phyloP scores from a whole-genome alignment of 2,113 vertebrate genomes.

The Pantherophis guttatus region DNA sequence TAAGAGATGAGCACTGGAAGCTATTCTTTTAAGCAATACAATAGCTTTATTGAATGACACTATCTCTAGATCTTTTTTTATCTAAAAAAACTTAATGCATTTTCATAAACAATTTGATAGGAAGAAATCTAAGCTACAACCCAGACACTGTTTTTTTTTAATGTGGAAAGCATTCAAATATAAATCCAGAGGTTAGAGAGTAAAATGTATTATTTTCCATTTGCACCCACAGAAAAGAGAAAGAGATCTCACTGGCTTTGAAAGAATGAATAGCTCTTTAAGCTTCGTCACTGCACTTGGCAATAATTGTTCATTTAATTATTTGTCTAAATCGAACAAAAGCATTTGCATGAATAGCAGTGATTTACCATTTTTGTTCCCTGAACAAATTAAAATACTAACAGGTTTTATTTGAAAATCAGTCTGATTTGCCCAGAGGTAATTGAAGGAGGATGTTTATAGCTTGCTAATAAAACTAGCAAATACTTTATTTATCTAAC shows the following conservation, averaged over 20 bases:
- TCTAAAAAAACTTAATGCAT: background rate
- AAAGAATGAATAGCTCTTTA: slow-evolving; percentile 39
- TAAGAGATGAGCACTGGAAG: background rate
- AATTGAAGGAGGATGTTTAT: slow-evolving; percentile 17
- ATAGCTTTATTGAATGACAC: background rate
- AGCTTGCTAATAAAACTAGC: slow-evolving; percentile 9
- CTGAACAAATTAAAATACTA: slow-evolving; percentile 45
- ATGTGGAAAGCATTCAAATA: background rate
- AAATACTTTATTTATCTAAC: slow-evolving; percentile 22
- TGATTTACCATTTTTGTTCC: slow-evolving; percentile 50
- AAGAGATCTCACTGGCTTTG: background rate
- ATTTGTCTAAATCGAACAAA: slow-evolving; percentile 54
- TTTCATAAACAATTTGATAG: background rate
- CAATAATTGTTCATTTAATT: slow-evolving; percentile 57
- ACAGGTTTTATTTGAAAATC: slow-evolving; percentile 61
- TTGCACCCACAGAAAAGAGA: slow-evolving; percentile 28
- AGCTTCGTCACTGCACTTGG: slow-evolving; percentile 45
- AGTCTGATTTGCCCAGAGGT: slow-evolving; percentile 29
- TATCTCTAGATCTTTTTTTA: background rate
- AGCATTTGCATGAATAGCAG: slow-evolving; percentile 52
- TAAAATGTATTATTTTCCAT: background rate
- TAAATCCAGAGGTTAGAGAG: background rate
- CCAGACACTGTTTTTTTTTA: background rate
- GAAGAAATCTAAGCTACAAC: background rate
- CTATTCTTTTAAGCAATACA: background rate